A percentile compares a stretch with the other conserved stretches of the same genome.
phyloP scores from a whole-genome alignment of 2,888 invertebrate species.

The Camponotus fellah region DNA sequence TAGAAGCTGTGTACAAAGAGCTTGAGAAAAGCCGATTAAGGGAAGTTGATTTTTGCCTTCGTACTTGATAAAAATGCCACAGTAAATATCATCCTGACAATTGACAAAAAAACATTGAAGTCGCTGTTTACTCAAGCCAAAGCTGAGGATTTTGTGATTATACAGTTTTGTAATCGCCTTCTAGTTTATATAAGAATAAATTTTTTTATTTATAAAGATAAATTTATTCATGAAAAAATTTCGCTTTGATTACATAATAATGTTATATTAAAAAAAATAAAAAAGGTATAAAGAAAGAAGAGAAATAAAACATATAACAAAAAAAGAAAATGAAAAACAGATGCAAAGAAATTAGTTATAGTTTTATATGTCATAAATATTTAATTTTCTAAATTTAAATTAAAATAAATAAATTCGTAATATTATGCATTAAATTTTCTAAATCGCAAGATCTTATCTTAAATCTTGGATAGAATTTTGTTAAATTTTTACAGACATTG shows the following conservation, averaged over 20 bases:
- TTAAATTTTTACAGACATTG: neutral
- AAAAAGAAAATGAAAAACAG: too few relatives aligned
- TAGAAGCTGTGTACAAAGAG: constrained; percentile 29
- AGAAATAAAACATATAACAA: too few relatives aligned
- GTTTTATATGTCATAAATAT: neutral
- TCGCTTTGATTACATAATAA: too few relatives aligned
- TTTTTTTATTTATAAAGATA: too few relatives aligned
- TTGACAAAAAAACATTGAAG: constrained; percentile 27
- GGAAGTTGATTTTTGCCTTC: constrained; percentile 43
- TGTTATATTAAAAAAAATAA: too few relatives aligned
- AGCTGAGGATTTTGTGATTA: constrained; percentile 1
- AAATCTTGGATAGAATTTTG: neutral
- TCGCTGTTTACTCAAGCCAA: neutral
- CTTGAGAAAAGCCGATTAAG: constrained; percentile 47
- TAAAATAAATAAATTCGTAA: neutral
- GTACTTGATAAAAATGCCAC: constrained; percentile 30
- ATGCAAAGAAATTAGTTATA: too few relatives aligned
- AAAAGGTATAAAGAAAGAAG: too few relatives aligned
- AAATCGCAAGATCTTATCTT: neutral
- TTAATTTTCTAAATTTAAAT: neutral
- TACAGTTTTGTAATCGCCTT: neutral
- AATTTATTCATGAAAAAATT: too few relatives aligned
- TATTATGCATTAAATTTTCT: neutral
- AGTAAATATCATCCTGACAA: constrained; percentile 1
- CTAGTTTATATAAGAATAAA: neutral